These are phyloP conservation scores for Conus canariensis DNA, from an alignment of 2,888 invertebrate species.

Conservation along the genomic window DNA sequence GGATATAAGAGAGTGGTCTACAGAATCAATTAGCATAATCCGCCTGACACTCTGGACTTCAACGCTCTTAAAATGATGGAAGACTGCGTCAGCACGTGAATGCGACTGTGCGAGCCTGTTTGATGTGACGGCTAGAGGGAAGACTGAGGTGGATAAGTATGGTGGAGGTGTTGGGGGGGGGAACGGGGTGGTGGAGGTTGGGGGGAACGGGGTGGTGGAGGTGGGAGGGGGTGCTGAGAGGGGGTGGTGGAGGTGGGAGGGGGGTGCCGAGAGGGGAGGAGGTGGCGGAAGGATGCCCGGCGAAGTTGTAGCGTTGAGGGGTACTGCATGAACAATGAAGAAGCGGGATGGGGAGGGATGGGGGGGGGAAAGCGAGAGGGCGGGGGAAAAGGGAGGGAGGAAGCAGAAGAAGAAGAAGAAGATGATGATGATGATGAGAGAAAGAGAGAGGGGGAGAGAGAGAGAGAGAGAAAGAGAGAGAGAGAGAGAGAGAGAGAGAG, in stretches of 20 bases:
- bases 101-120: no score
- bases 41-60: no score
- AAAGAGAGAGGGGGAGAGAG: background rate
- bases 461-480: background rate
- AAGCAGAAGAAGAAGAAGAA: constrained; percentile 4
- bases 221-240: background rate
- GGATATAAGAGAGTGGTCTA: no score
- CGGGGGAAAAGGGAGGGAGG: background rate
- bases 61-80: no score
- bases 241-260: background rate
- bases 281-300: background rate
- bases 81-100: no score
- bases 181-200: background rate
- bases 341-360: background rate
- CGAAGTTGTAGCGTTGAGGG: no score
- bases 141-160: no score
- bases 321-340: background rate
- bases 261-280: background rate
- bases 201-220: background rate
- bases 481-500: no score
- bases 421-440: background rate
- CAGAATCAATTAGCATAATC: no score
- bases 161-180: background rate
- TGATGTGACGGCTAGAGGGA: no score
- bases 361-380: background rate